These are phyloP conservation scores for Cephus pygmeus DNA, from an alignment of 2,888 invertebrate species.

Conservation along the genomic window DNA sequence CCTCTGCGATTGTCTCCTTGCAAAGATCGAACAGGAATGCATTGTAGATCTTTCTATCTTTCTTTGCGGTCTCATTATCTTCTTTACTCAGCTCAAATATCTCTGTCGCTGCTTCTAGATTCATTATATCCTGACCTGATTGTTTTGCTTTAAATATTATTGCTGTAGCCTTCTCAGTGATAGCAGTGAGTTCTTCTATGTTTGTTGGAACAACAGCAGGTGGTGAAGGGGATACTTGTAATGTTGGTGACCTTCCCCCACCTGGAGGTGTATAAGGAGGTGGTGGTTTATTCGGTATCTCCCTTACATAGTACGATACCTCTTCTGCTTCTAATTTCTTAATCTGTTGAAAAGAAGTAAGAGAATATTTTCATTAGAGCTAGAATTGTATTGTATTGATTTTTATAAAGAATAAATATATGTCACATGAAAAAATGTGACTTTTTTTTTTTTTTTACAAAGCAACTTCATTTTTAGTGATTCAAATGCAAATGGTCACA, in stretches of 20 bases:
- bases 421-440: too few species aligned
- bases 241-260: slow-evolving; percentile 47
- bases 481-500: background rate
- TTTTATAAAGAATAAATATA: too few species aligned
- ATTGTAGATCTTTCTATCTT: slow-evolving; percentile 66
- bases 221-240: slow-evolving; percentile 54
- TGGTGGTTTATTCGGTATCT: slow-evolving; percentile 81
- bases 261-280: slow-evolving; percentile 79
- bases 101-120: slow-evolving; percentile 54
- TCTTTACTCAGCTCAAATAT: slow-evolving; percentile 54
- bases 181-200: slow-evolving; percentile 66
- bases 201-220: slow-evolving; percentile 65
- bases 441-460: too few species aligned
- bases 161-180: slow-evolving; percentile 66
- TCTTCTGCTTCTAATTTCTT: slow-evolving; percentile 71
- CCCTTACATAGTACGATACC: slow-evolving; percentile 71
- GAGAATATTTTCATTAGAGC: background rate
- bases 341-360: slow-evolving; percentile 65
- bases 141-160: slow-evolving; percentile 66
- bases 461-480: background rate
- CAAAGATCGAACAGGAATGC: slow-evolving; percentile 74
- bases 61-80: slow-evolving; percentile 46
- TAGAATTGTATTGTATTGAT: background rate
- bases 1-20: slow-evolving; percentile 70
- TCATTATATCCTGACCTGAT: slow-evolving; percentile 52